Base-by-base conservation (phyloP, 2,888 invertebrate species). In the Scaptomyza reducta region DNA sequence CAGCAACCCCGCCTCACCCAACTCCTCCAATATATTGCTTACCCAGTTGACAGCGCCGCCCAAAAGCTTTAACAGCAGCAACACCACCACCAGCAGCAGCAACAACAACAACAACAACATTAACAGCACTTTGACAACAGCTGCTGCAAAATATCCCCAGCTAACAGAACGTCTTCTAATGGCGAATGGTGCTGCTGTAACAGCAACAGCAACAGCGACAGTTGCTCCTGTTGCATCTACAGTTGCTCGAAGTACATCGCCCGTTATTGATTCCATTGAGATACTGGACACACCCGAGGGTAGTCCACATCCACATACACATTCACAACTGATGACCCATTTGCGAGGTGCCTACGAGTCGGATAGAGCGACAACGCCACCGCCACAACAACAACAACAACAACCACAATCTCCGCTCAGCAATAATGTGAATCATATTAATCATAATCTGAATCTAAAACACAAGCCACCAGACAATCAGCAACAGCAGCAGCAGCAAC, bases 251-350 rank as follows among this genome's bases (percentile, higher is more conserved):
- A n/a, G 10, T 7, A 27, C 38, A 10, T 27, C 65, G 51, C 47
- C 75, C 9, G 75, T 89, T 16, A 88, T 91, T 44, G 90, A 91
- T 65, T 90, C 90, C 6, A 91, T 91, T 71, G 91, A 91, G 65
- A 91, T 91, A 38, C 65, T 91, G 33, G 91, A 91, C 57, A 90
- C 91, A 9, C 91, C 91, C 9, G 91, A 90, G 50, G 89, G 89
- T 22, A 91, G 91, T 73, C 90, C 89, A 6, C 81, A 81, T 75
- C 89, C 89, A 5, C 81, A 81, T 31, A 71, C 81, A 27, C 50
- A 50, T 22, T 22, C 35, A 50, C 50, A 50, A 14, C 11, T 35
- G 33, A 35, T 51, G 59, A 46, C 59, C 33, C 69, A 79, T 40
- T 47, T 68, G 73, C 81, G 69, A 54, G 77, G 80, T 62, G 87